Evolutionary conservation across 1,140 invertebrate genomes (phyloP).

Genomic region (Whitmania pigra): DNA sequence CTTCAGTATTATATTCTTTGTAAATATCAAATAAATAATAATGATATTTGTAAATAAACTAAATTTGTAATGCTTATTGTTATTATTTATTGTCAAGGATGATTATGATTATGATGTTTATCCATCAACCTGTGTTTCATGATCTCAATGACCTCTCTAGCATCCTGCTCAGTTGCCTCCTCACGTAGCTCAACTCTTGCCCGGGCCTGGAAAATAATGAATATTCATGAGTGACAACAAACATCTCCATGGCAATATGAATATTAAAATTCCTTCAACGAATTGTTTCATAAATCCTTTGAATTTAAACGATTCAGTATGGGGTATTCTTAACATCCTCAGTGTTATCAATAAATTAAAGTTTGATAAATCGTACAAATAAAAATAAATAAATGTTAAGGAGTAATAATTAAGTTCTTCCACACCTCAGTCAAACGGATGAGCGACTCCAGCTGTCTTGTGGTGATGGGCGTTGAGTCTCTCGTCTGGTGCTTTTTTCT

Average conservation of each 20-base stretch:
- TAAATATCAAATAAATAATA: too few species aligned
- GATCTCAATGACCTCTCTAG: constrained; percentile 70
- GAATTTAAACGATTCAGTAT: too few species aligned
- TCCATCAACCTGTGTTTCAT: constrained; percentile 52
- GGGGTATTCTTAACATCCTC: background rate
- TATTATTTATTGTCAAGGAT: too few species aligned
- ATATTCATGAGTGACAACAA: constrained; percentile 2
- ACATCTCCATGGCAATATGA: background rate
- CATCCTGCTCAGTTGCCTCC: constrained; percentile 64
- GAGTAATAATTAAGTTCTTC: background rate
- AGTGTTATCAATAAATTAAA: constrained; percentile 14
- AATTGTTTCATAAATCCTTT: too few species aligned
- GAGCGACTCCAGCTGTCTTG: constrained; percentile 70
- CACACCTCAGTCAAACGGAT: constrained; percentile 66
- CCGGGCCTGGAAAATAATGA: constrained; percentile 51
- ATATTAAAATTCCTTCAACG: background rate
- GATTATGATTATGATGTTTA: background rate
- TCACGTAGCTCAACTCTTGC: constrained; percentile 70
- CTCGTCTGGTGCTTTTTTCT: constrained; percentile 52
- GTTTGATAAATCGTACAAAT: background rate
- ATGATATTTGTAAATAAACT: too few species aligned
- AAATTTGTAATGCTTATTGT: too few species aligned
- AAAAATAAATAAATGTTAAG: constrained; percentile 15
- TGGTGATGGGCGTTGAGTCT: constrained; percentile 59
- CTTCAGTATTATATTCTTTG: too few species aligned